These are phyloP conservation scores for Sphaeramia orbicularis DNA, from an alignment of 2,797 vertebrate species.

Conservation along the genomic window DNA sequence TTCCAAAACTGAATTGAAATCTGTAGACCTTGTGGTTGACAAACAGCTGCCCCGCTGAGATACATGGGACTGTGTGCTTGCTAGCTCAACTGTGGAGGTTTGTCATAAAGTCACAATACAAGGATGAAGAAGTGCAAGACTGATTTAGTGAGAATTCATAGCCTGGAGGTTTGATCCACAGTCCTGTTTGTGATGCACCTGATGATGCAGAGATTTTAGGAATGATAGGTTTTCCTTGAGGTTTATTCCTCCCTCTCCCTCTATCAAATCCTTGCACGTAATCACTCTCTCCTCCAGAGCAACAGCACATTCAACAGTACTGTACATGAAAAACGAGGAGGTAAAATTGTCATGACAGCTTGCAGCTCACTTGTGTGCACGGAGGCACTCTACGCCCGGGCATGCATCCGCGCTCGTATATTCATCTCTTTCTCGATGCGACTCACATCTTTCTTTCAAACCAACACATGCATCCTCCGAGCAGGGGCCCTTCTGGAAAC, in stretches of 20 bases:
- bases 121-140: constrained; percentile 38
- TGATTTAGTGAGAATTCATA: constrained; percentile 53
- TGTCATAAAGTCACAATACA: constrained; percentile 49
- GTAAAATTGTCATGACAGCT: constrained; percentile 69
- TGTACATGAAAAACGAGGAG: constrained; percentile 76
- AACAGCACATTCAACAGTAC: constrained; percentile 60
- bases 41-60: too few species aligned
- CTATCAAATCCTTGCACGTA: constrained; percentile 75
- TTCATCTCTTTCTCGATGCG: constrained; percentile 46
- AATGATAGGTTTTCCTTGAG: constrained; percentile 63
- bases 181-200: constrained; percentile 57
- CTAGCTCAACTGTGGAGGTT: constrained; percentile 10
- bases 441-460: constrained; percentile 51
- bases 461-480: constrained; percentile 10
- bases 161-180: constrained; percentile 50
- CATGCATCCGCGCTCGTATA: constrained; percentile 39
- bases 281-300: constrained; percentile 63
- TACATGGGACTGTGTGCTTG: not conserved
- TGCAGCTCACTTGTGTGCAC: constrained; percentile 68
- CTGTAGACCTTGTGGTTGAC: constrained; percentile 27
- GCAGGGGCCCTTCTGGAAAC: constrained; percentile 5
- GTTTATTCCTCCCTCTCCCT: constrained; percentile 52
- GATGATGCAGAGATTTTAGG: constrained; percentile 59
- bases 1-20: constrained; percentile 38
- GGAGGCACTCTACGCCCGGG: constrained; percentile 40